phyloP scores from a whole-genome alignment of 2,113 vertebrate species.

The Garra rufa region DNA sequence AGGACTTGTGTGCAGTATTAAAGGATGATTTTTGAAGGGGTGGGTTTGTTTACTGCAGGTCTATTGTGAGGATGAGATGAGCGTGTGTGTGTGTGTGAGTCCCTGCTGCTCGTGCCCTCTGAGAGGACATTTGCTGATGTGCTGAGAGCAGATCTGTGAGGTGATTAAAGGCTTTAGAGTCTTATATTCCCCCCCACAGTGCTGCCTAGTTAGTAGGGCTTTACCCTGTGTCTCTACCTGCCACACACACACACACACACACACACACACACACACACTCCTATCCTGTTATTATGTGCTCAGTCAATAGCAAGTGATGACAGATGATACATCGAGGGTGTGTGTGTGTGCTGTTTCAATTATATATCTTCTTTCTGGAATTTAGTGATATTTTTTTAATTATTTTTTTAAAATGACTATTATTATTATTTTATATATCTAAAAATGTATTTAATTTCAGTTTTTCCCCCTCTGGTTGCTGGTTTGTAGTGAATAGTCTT shows the following conservation, averaged over 20 bases:
- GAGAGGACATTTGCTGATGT: conserved; percentile 58
- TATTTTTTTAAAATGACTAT: too few relatives aligned
- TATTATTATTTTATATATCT: neutral
- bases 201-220: conserved; percentile 44
- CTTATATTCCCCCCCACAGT: conserved; percentile 44
- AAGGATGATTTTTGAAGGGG: neutral
- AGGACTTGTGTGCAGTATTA: neutral
- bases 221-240: conserved; percentile 31
- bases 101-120: conserved; percentile 46
- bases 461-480: neutral
- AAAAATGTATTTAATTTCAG: neutral
- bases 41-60: conserved; percentile 23
- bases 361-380: neutral
- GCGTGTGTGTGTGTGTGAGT: conserved; percentile 18
- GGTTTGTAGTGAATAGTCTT: neutral
- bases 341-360: neutral
- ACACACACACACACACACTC: neutral
- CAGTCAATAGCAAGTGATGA: neutral
- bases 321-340: neutral
- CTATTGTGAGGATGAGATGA: conserved; percentile 23
- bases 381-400: neutral
- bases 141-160: conserved; percentile 51
- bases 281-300: neutral
- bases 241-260: neutral
- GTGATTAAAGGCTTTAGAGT: conserved; percentile 53